These are phyloP conservation scores for Blennius ocellaris DNA, from an alignment of 2,113 vertebrate genomes.

Conservation along the genomic window DNA sequence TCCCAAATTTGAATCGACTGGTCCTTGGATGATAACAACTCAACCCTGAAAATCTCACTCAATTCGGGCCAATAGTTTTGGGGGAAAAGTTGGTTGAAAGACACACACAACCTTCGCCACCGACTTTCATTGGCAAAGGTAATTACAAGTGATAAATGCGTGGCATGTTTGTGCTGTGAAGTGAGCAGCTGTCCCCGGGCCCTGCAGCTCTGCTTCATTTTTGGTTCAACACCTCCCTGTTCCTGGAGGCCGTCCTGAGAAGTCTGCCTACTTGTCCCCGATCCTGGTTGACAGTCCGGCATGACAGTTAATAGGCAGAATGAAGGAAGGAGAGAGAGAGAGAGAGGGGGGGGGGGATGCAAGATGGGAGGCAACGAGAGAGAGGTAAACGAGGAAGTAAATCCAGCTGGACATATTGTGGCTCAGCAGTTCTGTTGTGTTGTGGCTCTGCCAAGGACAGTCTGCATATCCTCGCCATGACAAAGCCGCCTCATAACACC, in stretches of 20 bases:
- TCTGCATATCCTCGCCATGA: slow-evolving; percentile 35
- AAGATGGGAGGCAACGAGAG: too few relatives aligned
- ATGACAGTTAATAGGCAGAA: slow-evolving; percentile 54
- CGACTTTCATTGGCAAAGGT: too few relatives aligned
- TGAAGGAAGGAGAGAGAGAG: slow-evolving; percentile 13
- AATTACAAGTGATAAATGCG: neutral
- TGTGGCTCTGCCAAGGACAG: slow-evolving; percentile 57
- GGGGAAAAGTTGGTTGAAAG: too few relatives aligned
- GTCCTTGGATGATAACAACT: too few relatives aligned
- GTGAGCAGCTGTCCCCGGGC: slow-evolving; percentile 36
- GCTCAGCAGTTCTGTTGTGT: slow-evolving; percentile 62
- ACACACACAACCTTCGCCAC: too few relatives aligned
- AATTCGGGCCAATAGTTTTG: too few relatives aligned
- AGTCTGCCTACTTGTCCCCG: slow-evolving; percentile 34
- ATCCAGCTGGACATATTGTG: slow-evolving; percentile 61
- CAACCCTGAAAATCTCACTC: too few relatives aligned
- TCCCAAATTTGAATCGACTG: too few relatives aligned
- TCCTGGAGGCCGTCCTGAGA: slow-evolving; percentile 12
- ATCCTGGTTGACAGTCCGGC: slow-evolving; percentile 54
- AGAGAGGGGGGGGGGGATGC: too few relatives aligned
- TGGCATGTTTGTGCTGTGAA: slow-evolving; percentile 11
- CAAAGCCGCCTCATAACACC: slow-evolving; percentile 51
- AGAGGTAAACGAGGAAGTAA: slow-evolving; percentile 19
- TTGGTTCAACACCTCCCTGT: slow-evolving; percentile 25
- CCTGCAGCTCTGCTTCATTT: slow-evolving; percentile 35